These are phyloP conservation scores for Oscheius onirici DNA, from an alignment of 2,888 invertebrate species.

Conservation along the genomic window DNA sequence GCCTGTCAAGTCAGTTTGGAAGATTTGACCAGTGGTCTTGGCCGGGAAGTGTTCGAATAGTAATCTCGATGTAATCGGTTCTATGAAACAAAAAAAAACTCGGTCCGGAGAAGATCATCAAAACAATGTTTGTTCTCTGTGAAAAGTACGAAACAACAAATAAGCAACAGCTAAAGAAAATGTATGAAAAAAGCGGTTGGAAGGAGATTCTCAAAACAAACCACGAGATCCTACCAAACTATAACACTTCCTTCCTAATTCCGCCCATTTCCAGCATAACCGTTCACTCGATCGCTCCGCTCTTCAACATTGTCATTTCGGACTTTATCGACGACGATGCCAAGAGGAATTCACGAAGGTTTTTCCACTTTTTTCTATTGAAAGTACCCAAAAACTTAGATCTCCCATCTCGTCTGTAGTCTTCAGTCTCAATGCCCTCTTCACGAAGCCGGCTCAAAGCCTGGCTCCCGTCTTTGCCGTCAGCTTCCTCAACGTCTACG, in stretches of 20 bases:
- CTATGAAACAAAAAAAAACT: too few relatives aligned
- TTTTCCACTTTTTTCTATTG: neutral
- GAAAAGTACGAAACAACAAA: too few relatives aligned
- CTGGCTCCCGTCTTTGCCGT: conserved; percentile 68
- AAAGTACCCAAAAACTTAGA: conserved; percentile 29
- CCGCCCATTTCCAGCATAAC: conserved; percentile 54
- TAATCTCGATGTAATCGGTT: too few relatives aligned
- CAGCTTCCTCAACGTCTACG: conserved; percentile 57
- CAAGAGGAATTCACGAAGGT: conserved; percentile 38
- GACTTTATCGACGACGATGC: conserved; percentile 70
- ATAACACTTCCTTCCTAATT: neutral
- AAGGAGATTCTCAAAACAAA: too few relatives aligned
- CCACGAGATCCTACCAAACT: too few relatives aligned
- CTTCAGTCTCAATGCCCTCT: conserved; percentile 69
- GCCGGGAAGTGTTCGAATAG: too few relatives aligned
- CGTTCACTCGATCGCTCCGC: conserved; percentile 67
- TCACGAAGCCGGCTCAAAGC: conserved; percentile 70
- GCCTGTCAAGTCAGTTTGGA: too few relatives aligned
- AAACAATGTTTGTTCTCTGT: too few relatives aligned
- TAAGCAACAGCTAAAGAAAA: too few relatives aligned
- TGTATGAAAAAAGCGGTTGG: too few relatives aligned
- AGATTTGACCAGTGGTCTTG: too few relatives aligned
- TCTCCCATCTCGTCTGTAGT: conserved; percentile 66
- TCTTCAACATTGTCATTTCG: conserved; percentile 70
- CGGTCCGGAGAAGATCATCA: too few relatives aligned